These are phyloP conservation scores for Microctonus brassicae DNA, from an alignment of 2,888 invertebrate species.

Conservation along the genomic window DNA sequence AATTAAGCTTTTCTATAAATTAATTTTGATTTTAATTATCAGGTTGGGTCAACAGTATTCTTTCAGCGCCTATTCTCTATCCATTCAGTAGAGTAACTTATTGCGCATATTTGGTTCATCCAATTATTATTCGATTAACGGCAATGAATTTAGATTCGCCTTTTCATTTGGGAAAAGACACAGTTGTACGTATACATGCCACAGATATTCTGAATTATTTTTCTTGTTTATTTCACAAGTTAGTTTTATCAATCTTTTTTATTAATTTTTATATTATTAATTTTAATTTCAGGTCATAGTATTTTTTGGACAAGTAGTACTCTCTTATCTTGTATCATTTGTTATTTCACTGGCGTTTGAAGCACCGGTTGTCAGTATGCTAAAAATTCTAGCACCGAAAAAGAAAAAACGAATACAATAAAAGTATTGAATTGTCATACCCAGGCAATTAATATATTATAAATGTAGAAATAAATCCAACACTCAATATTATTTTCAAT, in stretches of 20 bases:
- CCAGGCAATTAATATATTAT: not conserved
- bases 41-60: constrained; percentile 77
- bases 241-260: not conserved
- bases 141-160: constrained; percentile 88
- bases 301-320: constrained; percentile 85
- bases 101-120: constrained; percentile 88
- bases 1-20: not conserved
- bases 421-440: constrained; percentile 14
- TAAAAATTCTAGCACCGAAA: constrained; percentile 75
- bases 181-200: constrained; percentile 74
- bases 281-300: constrained; percentile 76
- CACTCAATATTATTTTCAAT: not conserved
- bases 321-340: constrained; percentile 84
- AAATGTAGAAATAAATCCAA: not conserved
- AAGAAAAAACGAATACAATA: constrained; percentile 64
- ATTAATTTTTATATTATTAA: constrained; percentile 18
- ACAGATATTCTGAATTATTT: not conserved
- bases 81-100: constrained; percentile 90
- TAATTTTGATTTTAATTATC: constrained; percentile 41
- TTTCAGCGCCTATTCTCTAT: constrained; percentile 83
- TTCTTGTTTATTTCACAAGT: not conserved
- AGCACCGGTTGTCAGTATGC: constrained; percentile 87
- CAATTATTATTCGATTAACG: constrained; percentile 83
- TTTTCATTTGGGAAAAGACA: constrained; percentile 82
- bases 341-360: constrained; percentile 86